Conservation (phyloP, 2,797 vertebrate species). For the Falco naumanni region DNA sequence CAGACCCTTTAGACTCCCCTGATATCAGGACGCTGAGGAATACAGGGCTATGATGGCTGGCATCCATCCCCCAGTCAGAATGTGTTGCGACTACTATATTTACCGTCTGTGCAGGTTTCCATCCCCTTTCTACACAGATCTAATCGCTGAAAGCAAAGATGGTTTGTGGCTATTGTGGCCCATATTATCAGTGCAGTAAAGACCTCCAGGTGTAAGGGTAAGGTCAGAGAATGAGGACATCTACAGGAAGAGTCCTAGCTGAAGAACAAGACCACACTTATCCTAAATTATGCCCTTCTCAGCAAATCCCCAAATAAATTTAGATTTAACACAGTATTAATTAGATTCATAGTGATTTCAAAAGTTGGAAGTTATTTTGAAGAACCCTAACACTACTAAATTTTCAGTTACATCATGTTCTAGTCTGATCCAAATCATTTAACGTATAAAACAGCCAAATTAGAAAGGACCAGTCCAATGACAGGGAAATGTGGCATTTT, state of each 20-base stretch:
- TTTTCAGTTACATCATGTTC: not conserved
- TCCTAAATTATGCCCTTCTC: not conserved
- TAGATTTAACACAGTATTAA: not conserved
- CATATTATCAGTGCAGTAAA: not conserved
- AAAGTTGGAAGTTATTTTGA: not conserved
- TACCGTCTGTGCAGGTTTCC: not conserved
- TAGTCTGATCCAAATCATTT: not conserved
- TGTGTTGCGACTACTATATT: not conserved
- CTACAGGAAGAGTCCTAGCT: not conserved
- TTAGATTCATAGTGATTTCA: not conserved
- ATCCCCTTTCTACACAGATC: not conserved
- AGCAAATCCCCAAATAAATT: not conserved
- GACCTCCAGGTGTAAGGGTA: not conserved
- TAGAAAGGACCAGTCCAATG: not conserved
- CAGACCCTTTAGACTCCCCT: not conserved
- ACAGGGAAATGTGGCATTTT: not conserved
- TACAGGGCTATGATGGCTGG: not conserved
- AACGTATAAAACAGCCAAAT: not conserved
- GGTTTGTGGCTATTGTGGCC: not conserved
- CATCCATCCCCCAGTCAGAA: not conserved
- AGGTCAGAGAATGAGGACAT: not conserved
- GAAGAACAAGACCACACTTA: not conserved
- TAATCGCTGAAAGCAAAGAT: not conserved
- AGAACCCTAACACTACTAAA: not conserved
- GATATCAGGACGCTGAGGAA: not conserved